phyloP scores from a whole-genome alignment of 53 echinoderm and acorn worm species.

The Pentamera pediparva region DNA sequence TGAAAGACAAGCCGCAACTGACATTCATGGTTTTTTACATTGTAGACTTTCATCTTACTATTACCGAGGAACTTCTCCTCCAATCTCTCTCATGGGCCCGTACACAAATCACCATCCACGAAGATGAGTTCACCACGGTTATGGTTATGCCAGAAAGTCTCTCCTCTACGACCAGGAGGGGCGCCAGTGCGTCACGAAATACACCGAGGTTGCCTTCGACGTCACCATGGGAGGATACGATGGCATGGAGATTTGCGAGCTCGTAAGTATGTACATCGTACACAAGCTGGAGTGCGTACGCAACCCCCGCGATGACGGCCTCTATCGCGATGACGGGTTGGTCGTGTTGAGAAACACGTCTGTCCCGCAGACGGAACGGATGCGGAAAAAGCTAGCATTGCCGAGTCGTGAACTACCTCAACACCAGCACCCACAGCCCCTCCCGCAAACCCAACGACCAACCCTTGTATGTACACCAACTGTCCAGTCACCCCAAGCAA shows the following conservation, averaged over 20 bases:
- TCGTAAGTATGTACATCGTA: no score
- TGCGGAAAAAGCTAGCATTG: no score
- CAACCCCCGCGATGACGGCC: no score
- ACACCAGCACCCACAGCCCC: no score
- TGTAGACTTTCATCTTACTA: not conserved
- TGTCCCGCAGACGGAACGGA: not conserved
- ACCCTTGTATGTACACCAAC: not conserved
- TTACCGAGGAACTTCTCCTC: not conserved
- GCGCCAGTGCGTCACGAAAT: not conserved
- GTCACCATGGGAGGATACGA: no score
- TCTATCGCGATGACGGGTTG: no score
- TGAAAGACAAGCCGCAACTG: no score
- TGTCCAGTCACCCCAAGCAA: not conserved
- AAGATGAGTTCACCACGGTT: not conserved
- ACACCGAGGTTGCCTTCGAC: not conserved
- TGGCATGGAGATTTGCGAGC: not conserved
- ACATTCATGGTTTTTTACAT: not conserved
- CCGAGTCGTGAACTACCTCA: not conserved
- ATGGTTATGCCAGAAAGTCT: no score
- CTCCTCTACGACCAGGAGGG: no score
- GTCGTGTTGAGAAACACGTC: not conserved
- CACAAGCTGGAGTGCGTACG: not conserved
- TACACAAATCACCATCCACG: not conserved
- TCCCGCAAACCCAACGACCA: no score
- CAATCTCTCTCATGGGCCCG: not conserved